Evolutionary conservation across 2,888 invertebrate genomes (phyloP), one percentile per base, ranked within the genome.

Genomic region (Congeria kusceri): DNA sequence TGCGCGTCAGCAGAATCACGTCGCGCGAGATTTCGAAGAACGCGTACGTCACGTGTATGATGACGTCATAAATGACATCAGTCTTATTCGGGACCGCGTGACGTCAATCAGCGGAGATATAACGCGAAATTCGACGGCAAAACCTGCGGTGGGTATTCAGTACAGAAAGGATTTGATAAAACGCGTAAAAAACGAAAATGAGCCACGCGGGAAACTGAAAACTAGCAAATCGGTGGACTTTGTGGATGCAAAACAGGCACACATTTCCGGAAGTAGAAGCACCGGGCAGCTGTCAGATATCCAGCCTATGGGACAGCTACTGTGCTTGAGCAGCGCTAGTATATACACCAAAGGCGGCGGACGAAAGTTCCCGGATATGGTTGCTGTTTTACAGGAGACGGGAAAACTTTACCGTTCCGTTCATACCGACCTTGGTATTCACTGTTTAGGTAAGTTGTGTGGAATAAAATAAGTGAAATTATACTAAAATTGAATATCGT

Each of bases 191-290:
- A 69, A 32, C 39, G 39, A 39, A 3, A 39, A 3, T 15, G 39
- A 23, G 15, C 20, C 25, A 4, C 25, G 13, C 44, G 53, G 27
- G 2, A 80, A 69, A 53, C 57, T 80, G 11, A 80, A 69, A 65
- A 56, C 23, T 2, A 80, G 80, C 39, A 80, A 73, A 32, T 80
- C 80, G 18, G 76, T 80, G 0, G 80, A 80, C 57, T 80, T 80
- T 66, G 61, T 77, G 13, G 80, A 80, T 32, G 64, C 58, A 18
- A 72, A 28, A 25, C 59, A 57, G 2, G 57, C n/a, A n/a, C 68
- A 66, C 39, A 27, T 44, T 39, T 9, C 39, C 20, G 59, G 47
- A 58, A 59, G 68, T 46, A 58, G 58, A 20, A 69, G 59, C 11
- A 49, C 59, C 23, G 39, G 15, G 39, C 39, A 39, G 9, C 39